Base-by-base conservation (phyloP, 2,113 vertebrate genomes). In the Cynoglossus semilaevis region DNA sequence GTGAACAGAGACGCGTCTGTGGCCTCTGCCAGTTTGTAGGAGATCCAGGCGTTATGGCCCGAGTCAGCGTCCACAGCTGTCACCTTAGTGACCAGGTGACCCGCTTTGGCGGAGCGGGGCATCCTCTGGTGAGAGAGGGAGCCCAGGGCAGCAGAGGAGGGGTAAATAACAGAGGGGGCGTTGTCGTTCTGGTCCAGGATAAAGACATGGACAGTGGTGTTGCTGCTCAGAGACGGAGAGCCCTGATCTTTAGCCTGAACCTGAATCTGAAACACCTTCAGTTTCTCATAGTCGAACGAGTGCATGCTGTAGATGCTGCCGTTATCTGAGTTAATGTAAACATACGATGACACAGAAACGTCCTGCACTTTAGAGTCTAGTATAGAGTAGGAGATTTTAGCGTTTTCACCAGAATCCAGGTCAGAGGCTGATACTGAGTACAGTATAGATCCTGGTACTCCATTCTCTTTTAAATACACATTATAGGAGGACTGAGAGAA, bases 381-480 rank as follows among this genome's bases (percentile, higher is more conserved):
- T 49, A 92, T 88, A 57, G 90, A 92, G 8, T 92, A 94, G 15
- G 89, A 86, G 15, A 93, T 41, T 16, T 69, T 88, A 54, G 90
- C 83, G 0, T 92, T 93, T 44, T 52, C 72, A 1, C 89, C 91
- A 0, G 88, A 80, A 18, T 94, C 93, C 0, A 88, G 86, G 46
- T 94, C 93, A 64, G 82, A 86, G 58, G 93, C 89, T 0, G 88
- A 92, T 9, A 93, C 74, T 0, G 92, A 90, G 18, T 89, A 85
- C 19, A 94, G 76, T 7, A 92, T 82, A 13, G 85, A 83, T 7
- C 93, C 92, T 0, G 92, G 85, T 0, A 63, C 2, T 1, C 90
- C 91, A 51, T 94, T 94, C 63, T 95, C 94, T 8, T 80, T 85
- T 5, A 94, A 84, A 5, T 93, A 93, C 0, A 92, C 88, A 8